A percentile compares a stretch with the other conserved stretches of the same genome.
Conservation (phyloP, 1,140 invertebrate species). For the Drosophila parabipectinata region DNA sequence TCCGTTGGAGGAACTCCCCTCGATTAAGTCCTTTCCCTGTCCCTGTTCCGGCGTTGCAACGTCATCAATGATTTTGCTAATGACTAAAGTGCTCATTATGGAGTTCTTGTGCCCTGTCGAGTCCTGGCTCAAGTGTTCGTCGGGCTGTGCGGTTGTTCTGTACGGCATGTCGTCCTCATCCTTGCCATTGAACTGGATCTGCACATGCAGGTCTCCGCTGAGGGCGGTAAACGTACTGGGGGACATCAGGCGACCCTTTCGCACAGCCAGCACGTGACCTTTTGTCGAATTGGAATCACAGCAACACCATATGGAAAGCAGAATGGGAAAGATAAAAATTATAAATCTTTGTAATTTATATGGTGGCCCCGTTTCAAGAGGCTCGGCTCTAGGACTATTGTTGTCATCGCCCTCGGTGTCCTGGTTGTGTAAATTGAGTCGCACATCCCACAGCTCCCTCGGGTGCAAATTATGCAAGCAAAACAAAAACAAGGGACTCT, state of each 20-base stretch:
- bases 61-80: conserved; percentile 84
- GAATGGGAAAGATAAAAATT: conserved; percentile 66
- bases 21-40: conserved; percentile 1
- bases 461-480: conserved; percentile 41
- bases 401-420: conserved; percentile 20
- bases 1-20: conserved; percentile 10
- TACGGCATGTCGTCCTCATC: conserved; percentile 17
- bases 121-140: conserved; percentile 54
- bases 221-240: conserved; percentile 86
- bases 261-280: conserved; percentile 83
- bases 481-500: conserved; percentile 34
- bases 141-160: conserved; percentile 23
- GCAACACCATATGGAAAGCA: conserved; percentile 17
- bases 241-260: conserved; percentile 83
- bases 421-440: conserved; percentile 49
- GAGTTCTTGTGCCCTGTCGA: conserved; percentile 51
- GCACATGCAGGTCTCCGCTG: conserved; percentile 87
- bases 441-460: conserved; percentile 31
- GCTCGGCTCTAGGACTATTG: conserved; percentile 22
- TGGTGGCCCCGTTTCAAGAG: conserved; percentile 47
- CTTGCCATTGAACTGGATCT: conserved; percentile 80
- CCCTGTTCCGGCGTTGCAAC: conserved; percentile 1
- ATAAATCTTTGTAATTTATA: conserved; percentile 79
- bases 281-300: conserved; percentile 62
- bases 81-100: conserved; percentile 84